A percentile compares a stretch with the other conserved stretches of the same genome.
Conservation (phyloP, 30 jellyfish, hydroid and myxozoan species). For the Sanderia malayensis region DNA sequence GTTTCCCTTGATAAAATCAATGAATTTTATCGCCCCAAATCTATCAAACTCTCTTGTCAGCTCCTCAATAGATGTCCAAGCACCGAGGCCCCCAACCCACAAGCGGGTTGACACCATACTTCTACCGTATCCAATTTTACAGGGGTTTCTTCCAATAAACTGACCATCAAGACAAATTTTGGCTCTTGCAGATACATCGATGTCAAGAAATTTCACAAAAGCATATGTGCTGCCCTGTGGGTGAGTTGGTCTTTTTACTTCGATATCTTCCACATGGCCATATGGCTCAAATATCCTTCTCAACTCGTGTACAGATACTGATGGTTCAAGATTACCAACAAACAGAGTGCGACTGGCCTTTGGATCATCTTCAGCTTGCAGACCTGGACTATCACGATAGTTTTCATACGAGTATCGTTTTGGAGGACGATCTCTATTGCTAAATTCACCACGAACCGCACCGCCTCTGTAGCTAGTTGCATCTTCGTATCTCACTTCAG, state of each 20-base stretch:
- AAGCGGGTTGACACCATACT: conserved; percentile 86
- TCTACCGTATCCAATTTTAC: conserved; percentile 96
- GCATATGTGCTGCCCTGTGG: conserved; percentile 96
- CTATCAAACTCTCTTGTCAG: conserved; percentile 95
- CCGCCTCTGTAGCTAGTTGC: conserved; percentile 61
- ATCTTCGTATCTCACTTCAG: conserved; percentile 56
- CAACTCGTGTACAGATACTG: conserved; percentile 71
- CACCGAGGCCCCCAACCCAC: conserved; percentile 99
- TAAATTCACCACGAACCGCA: conserved; percentile 61
- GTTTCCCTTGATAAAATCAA: conserved; percentile 78
- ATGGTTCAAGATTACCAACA: conserved; percentile 87
- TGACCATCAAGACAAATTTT: conserved; percentile 76
- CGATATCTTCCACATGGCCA: conserved; percentile 96
- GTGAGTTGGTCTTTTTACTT: conserved; percentile 89
- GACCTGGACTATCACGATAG: conserved; percentile 47
- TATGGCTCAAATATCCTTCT: conserved; percentile 77
- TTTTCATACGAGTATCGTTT: conserved; percentile 48
- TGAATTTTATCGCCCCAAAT: conserved; percentile 89
- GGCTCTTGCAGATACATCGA: conserved; percentile 92
- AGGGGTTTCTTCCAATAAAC: conserved; percentile 74
- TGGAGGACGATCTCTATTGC: conserved; percentile 49
- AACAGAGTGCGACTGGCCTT: conserved; percentile 96
- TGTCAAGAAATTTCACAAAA: conserved; percentile 79
- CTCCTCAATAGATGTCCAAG: conserved; percentile 87
- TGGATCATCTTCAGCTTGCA: conserved; percentile 78